A percentile compares a stretch with the other conserved stretches of the same genome.
Evolutionary conservation across 2,888 invertebrate genomes (phyloP).

Genomic region (Hyposoter dolosus): DNA sequence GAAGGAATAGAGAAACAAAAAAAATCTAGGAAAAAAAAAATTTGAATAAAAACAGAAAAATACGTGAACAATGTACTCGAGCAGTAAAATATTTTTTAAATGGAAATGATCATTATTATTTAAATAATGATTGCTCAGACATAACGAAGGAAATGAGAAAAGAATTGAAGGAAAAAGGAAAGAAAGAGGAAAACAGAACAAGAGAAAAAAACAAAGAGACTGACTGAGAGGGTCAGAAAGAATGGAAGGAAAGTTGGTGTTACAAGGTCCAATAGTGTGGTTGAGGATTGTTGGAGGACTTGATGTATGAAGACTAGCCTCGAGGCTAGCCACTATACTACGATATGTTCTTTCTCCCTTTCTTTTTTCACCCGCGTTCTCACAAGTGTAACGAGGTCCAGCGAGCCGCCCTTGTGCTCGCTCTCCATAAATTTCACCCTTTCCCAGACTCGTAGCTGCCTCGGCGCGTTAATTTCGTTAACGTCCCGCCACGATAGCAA

Average conservation of each 20-base stretch:
- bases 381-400: constrained; percentile 9
- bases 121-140: background rate
- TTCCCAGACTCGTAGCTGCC: constrained; percentile 55
- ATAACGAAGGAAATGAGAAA: background rate
- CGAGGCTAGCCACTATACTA: constrained; percentile 60
- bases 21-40: too few relatives aligned
- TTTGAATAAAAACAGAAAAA: background rate
- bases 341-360: constrained; percentile 15
- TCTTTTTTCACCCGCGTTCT: background rate
- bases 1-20: too few relatives aligned
- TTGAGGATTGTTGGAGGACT: constrained; percentile 64
- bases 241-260: constrained; percentile 30
- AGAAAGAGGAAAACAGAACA: constrained; percentile 15
- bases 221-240: constrained; percentile 8
- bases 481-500: constrained; percentile 50
- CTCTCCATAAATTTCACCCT: constrained; percentile 74
- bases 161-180: constrained; percentile 15
- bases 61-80: background rate
- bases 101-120: too few relatives aligned
- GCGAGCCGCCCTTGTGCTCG: constrained; percentile 51
- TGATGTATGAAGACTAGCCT: constrained; percentile 70
- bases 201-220: constrained; percentile 8
- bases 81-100: background rate
- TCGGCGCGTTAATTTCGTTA: constrained; percentile 71
- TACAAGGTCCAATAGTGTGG: constrained; percentile 61